phyloP scores from a whole-genome alignment of 2,888 invertebrate genomes.

The Prenolepis imparis region DNA sequence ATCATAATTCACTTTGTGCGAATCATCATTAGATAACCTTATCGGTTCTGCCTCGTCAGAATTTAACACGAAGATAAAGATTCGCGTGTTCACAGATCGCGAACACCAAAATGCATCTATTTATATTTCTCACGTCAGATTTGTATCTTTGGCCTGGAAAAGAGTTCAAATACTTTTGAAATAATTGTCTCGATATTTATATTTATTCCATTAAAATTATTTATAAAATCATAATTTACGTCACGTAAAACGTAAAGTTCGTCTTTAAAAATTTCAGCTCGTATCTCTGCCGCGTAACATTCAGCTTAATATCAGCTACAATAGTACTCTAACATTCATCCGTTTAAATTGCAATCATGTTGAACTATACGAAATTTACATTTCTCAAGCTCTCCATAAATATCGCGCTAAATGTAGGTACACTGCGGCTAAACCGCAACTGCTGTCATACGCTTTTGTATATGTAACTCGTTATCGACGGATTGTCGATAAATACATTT shows the following conservation, averaged over 20 bases:
- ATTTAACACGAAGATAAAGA: slow-evolving; percentile 31
- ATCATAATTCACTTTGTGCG: slow-evolving; percentile 41
- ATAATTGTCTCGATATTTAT: neutral
- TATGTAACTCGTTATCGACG: slow-evolving; percentile 18
- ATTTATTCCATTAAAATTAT: neutral
- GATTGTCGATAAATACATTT: slow-evolving; percentile 14
- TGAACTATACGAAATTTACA: neutral
- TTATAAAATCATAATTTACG: neutral
- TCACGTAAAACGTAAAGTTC: no score
- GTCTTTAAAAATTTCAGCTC: neutral
- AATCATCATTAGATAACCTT: slow-evolving; percentile 59
- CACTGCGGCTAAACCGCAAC: neutral
- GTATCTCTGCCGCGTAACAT: neutral
- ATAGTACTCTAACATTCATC: no score
- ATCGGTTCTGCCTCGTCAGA: neutral
- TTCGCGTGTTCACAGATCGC: no score
- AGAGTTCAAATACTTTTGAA: neutral
- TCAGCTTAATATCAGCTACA: neutral
- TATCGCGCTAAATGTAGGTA: neutral
- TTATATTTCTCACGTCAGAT: neutral
- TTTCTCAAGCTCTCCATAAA: neutral
- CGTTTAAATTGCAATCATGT: neutral
- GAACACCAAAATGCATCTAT: neutral
- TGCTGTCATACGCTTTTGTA: neutral
- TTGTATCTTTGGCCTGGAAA: neutral